Base-by-base conservation (phyloP, 2,113 vertebrate species). In the Ophthalmolycus amberensis region DNA sequence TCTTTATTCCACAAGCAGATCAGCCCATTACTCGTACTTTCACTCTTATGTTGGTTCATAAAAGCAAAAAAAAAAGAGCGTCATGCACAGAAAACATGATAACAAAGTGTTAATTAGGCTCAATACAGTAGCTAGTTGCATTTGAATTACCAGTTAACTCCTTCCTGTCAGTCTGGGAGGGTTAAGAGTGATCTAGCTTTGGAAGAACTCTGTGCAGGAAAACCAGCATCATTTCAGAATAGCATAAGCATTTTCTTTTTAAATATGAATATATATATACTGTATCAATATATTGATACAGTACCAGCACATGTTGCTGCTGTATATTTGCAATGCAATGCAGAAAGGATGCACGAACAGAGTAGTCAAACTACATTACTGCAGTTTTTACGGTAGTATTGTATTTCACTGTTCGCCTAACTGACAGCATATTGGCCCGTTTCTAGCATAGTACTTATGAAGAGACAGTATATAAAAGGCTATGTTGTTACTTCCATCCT, bases 1-100 rank as follows among this genome's bases (percentile, higher is more conserved):
- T 82, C 74, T 83, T 86, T 76, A 90, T 82, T 85, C 68, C 65
- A 69, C 44, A 79, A 86, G 88, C 88, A 77, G 52, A 89, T 80
- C 56, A 71, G 79, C 79, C 8, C 40, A 66, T 89, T 85, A 75
- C 70, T 87, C 75, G 83, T 65, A 77, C 78, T 66, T 88, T 84
- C 75, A 75, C 79, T 86, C 58, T 16, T 29, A 25, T 69, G n/a
- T 82, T 54, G 52, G 72, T 62, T 69, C 27, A 58, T 82, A 69
- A 89, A 77, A 77, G 58, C 76, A 63, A 34, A 37, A 72, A 37
- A 72, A 12, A 64, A 48, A 65, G 6, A 52, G 64, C 59, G 20
- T 77, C 32, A 29, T 59, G 71, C 34, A 65, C 46, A 74, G 73
- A 85, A 63, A 75, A 38, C 32, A 54, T 71, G 62, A 63, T 27